phyloP scores from a whole-genome alignment of 2,113 vertebrate genomes.

The Lophotis ruficrista region DNA sequence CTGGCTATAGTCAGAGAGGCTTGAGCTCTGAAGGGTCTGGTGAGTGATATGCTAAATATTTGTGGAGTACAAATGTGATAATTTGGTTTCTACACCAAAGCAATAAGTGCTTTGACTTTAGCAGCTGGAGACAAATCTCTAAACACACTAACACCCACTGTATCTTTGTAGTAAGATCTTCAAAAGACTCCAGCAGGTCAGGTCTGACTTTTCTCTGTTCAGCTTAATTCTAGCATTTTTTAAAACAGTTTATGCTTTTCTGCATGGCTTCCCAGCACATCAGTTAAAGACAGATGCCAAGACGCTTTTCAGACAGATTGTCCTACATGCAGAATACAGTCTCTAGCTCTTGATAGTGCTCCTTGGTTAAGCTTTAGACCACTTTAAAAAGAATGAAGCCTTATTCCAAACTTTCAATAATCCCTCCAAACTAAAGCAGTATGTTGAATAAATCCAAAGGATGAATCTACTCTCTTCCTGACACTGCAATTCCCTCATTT shows the following conservation, averaged over 20 bases:
- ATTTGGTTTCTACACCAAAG: not conserved
- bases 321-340: not conserved
- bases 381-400: not conserved
- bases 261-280: not conserved
- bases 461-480: not conserved
- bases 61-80: constrained; percentile 9
- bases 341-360: not conserved
- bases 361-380: not conserved
- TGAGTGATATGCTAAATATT: not conserved
- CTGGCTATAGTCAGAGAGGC: not conserved
- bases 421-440: not conserved
- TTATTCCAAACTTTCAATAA: not conserved
- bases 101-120: constrained; percentile 40
- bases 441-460: not conserved
- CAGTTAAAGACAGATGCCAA: not conserved
- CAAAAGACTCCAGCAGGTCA: constrained; percentile 51
- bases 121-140: constrained; percentile 23
- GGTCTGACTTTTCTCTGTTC: not conserved
- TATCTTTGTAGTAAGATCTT: constrained; percentile 32
- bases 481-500: not conserved
- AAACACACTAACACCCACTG: not conserved
- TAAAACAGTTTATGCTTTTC: constrained; percentile 2
- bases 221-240: constrained; percentile 6
- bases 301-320: not conserved
- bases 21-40: not conserved